Percentiles rank a stretch among this genome's conserved stretches.
Conservation (phyloP, 2,888 invertebrate genomes). For the Agrotis puta region DNA sequence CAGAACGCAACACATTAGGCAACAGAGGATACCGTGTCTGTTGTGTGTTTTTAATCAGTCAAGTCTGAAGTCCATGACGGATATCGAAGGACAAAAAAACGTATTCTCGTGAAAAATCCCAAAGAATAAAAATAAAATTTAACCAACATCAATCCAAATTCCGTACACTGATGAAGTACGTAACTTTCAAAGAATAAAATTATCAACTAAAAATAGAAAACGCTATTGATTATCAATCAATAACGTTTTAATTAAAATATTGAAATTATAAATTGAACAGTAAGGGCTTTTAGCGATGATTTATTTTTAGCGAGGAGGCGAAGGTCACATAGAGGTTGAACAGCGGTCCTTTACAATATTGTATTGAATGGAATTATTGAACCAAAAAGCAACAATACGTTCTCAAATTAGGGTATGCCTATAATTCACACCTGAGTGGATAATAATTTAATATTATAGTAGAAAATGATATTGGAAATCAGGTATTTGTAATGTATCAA, state of each 20-base stretch:
- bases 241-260: constrained; percentile 55
- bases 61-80: too few relatives aligned
- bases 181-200: constrained; percentile 19
- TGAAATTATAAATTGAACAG: constrained; percentile 39
- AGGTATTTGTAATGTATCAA: neutral
- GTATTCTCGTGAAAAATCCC: neutral
- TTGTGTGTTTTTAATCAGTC: too few relatives aligned
- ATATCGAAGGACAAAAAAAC: too few relatives aligned
- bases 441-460: constrained; percentile 12
- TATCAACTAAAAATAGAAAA: constrained; percentile 24
- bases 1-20: too few relatives aligned
- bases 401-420: constrained; percentile 1
- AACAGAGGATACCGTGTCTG: too few relatives aligned
- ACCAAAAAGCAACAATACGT: constrained; percentile 11
- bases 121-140: neutral
- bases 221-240: constrained; percentile 44
- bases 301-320: constrained; percentile 36
- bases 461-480: constrained; percentile 13
- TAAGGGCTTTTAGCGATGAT: constrained; percentile 33
- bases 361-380: constrained; percentile 19
- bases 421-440: constrained; percentile 12
- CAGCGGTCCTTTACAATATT: constrained; percentile 18
- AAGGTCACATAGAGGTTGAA: neutral
- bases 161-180: constrained; percentile 1
- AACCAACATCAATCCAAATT: constrained; percentile 12